Conservation (phyloP, 2,888 invertebrate genomes). For the Dorcus parallelipipedus region DNA sequence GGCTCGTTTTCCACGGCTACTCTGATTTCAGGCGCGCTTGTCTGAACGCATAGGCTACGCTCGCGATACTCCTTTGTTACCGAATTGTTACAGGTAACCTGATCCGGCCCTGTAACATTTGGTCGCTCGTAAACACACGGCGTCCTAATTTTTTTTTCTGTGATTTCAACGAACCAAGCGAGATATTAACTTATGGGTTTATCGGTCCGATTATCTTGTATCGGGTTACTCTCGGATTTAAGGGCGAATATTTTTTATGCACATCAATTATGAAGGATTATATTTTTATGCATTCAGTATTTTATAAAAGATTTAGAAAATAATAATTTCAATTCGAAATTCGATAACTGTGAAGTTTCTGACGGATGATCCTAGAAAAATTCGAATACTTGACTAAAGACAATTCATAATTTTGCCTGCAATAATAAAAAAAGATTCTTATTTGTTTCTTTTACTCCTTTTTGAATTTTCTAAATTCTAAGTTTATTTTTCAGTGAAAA, state of each 20-base stretch:
- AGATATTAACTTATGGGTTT: constrained; percentile 15
- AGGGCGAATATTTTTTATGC: constrained; percentile 4
- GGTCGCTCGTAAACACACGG: constrained; percentile 26
- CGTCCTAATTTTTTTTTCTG: constrained; percentile 35
- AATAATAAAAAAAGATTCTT: no score
- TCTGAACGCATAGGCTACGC: constrained; percentile 32
- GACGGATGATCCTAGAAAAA: no score
- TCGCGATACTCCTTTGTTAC: constrained; percentile 41
- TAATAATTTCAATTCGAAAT: no score
- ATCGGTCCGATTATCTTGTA: constrained; percentile 15
- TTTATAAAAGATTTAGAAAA: no score
- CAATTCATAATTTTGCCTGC: no score
- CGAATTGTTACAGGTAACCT: constrained; percentile 37
- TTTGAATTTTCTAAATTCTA: no score
- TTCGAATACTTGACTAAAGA: no score
- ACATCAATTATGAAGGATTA: not conserved
- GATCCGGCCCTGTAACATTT: constrained; percentile 32
- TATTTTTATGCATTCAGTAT: no score
- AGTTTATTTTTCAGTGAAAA: no score
- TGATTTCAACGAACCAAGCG: constrained; percentile 28
- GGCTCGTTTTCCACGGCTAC: constrained; percentile 41
- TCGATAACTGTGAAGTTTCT: no score
- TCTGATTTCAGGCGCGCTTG: constrained; percentile 41
- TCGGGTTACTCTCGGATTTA: constrained; percentile 9
- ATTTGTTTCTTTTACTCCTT: no score